These are phyloP conservation scores for Oryzias javanicus DNA, from an alignment of 2,113 vertebrate species.

Conservation along the genomic window DNA sequence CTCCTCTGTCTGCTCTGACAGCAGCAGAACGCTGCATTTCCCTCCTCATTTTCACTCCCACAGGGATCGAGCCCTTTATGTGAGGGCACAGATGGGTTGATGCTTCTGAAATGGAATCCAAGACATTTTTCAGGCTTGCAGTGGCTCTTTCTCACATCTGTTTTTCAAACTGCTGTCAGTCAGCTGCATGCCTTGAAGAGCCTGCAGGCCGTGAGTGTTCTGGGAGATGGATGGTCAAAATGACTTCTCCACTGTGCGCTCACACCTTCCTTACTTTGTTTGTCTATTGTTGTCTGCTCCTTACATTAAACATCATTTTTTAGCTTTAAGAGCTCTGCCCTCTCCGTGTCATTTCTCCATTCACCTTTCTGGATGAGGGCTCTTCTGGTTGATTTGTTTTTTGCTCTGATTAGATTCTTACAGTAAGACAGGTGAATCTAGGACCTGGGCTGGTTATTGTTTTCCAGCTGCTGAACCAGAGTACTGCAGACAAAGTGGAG, in stretches of 20 bases:
- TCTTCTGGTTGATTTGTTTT: conserved; percentile 19
- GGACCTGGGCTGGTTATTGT: too few species aligned
- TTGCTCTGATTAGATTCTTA: too few species aligned
- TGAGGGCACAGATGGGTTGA: conserved; percentile 61
- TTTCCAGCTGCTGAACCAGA: background rate
- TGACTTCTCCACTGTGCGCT: background rate
- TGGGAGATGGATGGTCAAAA: conserved; percentile 5
- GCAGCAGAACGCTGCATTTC: conserved; percentile 45
- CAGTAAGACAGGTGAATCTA: too few species aligned
- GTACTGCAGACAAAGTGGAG: background rate
- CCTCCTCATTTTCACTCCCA: conserved; percentile 43
- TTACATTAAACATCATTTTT: conserved; percentile 10
- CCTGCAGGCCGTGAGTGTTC: conserved; percentile 33
- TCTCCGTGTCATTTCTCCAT: conserved; percentile 19
- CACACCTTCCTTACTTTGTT: conserved; percentile 30
- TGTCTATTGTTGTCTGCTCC: conserved; percentile 11
- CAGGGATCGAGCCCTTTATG: conserved; percentile 56
- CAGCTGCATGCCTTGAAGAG: conserved; percentile 29
- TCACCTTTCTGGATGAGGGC: conserved; percentile 27
- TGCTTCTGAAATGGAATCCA: conserved; percentile 35
- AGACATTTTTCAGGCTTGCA: conserved; percentile 16
- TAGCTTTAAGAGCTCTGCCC: conserved; percentile 18
- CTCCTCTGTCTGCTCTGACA: conserved; percentile 45
- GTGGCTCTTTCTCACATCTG: conserved; percentile 15
- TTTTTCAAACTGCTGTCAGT: conserved; percentile 13